phyloP scores from a whole-genome alignment of 2,888 invertebrate genomes.

The Nemotelus pantherinus region DNA sequence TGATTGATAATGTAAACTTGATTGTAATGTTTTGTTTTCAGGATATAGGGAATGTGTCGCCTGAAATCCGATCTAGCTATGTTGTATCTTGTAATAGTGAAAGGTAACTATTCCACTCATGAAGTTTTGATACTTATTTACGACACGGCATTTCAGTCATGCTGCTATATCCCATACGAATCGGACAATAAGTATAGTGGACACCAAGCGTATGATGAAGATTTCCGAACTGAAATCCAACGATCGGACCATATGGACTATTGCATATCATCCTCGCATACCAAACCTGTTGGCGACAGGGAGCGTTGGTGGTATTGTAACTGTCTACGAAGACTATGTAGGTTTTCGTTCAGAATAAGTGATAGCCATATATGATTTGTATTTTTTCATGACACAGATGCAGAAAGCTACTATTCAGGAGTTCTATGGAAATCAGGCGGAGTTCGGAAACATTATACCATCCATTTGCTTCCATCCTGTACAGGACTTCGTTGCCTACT shows the following conservation, averaged over 20 bases:
- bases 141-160: slow-evolving; percentile 9
- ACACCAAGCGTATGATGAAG: slow-evolving; percentile 41
- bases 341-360: not conserved
- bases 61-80: slow-evolving; percentile 39
- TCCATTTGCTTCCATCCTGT: slow-evolving; percentile 40
- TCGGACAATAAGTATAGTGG: slow-evolving; percentile 40
- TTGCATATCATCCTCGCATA: slow-evolving; percentile 41
- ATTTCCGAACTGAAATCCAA: slow-evolving; percentile 32
- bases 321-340: slow-evolving; percentile 40
- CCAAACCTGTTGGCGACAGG: slow-evolving; percentile 37
- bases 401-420: slow-evolving; percentile 35
- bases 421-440: slow-evolving; percentile 24
- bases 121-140: not conserved
- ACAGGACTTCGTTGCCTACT: slow-evolving; percentile 39
- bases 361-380: too few relatives aligned
- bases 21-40: slow-evolving; percentile 7
- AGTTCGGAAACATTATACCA: slow-evolving; percentile 39
- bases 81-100: slow-evolving; percentile 37
- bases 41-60: slow-evolving; percentile 40
- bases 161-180: slow-evolving; percentile 42
- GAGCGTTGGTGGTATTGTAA: slow-evolving; percentile 40
- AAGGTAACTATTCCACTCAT: slow-evolving; percentile 6
- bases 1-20: not conserved
- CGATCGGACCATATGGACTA: slow-evolving; percentile 43
- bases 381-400: not conserved